A percentile compares a stretch with the other conserved stretches of the same genome.
These are phyloP conservation scores for Probosciger aterrimus DNA, from an alignment of 2,113 vertebrate genomes.

Conservation along the genomic window DNA sequence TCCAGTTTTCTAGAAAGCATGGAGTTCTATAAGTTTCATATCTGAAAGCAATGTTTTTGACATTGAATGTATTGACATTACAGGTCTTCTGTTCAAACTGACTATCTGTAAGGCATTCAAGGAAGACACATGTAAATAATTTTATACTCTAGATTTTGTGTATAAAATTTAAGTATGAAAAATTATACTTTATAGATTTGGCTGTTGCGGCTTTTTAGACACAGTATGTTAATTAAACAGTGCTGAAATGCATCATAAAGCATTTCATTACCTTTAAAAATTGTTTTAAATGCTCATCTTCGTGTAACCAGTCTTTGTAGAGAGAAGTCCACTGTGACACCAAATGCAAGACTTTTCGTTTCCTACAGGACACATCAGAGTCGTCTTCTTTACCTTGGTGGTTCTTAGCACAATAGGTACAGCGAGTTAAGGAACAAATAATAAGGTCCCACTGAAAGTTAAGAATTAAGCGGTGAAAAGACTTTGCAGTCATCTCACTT, in stretches of 20 bases:
- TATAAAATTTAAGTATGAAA: neutral
- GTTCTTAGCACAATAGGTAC: conserved; percentile 91
- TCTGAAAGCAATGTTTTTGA: neutral
- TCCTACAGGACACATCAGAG: conserved; percentile 85
- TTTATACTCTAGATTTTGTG: neutral
- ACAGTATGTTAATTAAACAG: neutral
- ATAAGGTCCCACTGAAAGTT: neutral
- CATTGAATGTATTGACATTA: neutral
- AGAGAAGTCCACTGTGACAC: conserved; percentile 91
- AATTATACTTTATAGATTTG: neutral
- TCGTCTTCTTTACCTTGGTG: conserved; percentile 84
- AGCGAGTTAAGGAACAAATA: conserved; percentile 80
- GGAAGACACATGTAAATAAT: neutral
- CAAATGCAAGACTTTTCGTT: conserved; percentile 90
- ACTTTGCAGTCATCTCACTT: neutral
- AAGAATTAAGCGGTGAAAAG: neutral
- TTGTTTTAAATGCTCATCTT: conserved; percentile 90
- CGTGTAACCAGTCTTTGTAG: conserved; percentile 87
- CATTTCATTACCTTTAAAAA: conserved; percentile 87
- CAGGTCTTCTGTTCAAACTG: neutral
- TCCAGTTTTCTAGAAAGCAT: neutral
- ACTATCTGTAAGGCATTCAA: neutral
- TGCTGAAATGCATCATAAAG: neutral
- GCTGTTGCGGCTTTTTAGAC: neutral
- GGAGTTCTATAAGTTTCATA: neutral